Base-by-base conservation (phyloP, 2,888 invertebrate genomes). In the Andricus curvator region DNA sequence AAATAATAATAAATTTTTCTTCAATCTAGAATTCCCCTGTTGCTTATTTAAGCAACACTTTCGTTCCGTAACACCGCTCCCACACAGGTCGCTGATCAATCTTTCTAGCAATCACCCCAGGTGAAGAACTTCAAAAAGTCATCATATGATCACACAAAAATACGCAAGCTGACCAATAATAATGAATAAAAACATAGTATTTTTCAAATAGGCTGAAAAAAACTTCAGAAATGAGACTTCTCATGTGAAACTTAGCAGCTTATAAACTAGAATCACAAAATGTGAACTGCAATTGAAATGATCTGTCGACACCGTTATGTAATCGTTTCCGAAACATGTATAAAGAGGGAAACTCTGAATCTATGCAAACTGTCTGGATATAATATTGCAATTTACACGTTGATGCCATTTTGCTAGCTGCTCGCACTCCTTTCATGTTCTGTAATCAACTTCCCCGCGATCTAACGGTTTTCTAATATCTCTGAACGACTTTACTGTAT, bases 401-500 rank as follows among this genome's bases (percentile, higher is more conserved):
- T 56, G 48, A 33, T 74, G 51, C 51, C 33, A 56, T 74, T 33
- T 74, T 74, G 33, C 56, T 74, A 56, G n/a, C 13, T 64, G 29
- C 64, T 64, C 64, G 29, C 22, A 17, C 74, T 33, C n/a, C 56
- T 60, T 74, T 56, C 56, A 74, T 74, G 51, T 64, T 15, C 33
- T 74, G 51, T 74, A 74, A 74, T 74, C 56, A 74, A 56, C 33
- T 74, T 20, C 29, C 51, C 17, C 13, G n/a, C 17, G 20, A 51
- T 9, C 74, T 74, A 74, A 74, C 74, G 74, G 74, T 74, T 56
- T 74, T 74, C 74, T 74, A 74, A 74, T 60, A 74, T 74, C 74
- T 33, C n/a, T 33, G 15, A 74, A 60, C 74, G 37, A 74, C 56
- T 74, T 74, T 74, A 64, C 64, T 25, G 1, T 60, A 60, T 22